Base-by-base conservation (phyloP, 2,797 vertebrate species). In the Chrysolophus pictus region DNA sequence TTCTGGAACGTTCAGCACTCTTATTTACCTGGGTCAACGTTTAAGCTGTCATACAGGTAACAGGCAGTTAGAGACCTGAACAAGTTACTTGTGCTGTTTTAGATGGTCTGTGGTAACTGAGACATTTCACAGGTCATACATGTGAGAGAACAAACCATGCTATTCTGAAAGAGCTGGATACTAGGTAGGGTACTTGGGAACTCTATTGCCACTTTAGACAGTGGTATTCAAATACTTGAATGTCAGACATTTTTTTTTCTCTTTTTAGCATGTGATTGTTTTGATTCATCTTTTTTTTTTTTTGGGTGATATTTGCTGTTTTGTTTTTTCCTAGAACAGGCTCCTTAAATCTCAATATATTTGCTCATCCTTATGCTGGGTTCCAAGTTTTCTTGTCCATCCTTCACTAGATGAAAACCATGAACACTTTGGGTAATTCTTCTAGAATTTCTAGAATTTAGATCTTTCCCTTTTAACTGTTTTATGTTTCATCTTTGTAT, bases 131-230 rank as follows among this genome's bases (percentile, higher is more conserved):
- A 58, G 19, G 12, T 88, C 14, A 14, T 51, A 31, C 29, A 18
- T 82, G 33, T 42, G 56, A 22, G 28, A 76, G 12, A 28, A 9
- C 4, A 12, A 31, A 10, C 6, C 2, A 23, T 21, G 8, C 47
- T 87, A 51, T 56, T 83, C 42, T 85, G 46, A 80, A 91, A 44
- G 64, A 76, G n/a, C 19, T 72, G 37, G 17, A 19, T 55, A 46
- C 14, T 44, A 72, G 18, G 4, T 35, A n/a, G 35, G 23, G 46
- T 0, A 3, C 9, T 6, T 56, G 10, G 3, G 6, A 59, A 75
- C 5, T 9, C 35, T 55, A 9, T 14, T 79, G 29, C 3, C 11
- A 37, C 39, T 90, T 91, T 47, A 60, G 42, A 53, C 1, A 2
- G 5, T 10, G 28, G 70, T 24, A 19, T 42, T 69, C 68, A 69